Evolutionary conservation across 2,888 invertebrate genomes (phyloP).

Genomic region (Tupiocoris notatus): DNA sequence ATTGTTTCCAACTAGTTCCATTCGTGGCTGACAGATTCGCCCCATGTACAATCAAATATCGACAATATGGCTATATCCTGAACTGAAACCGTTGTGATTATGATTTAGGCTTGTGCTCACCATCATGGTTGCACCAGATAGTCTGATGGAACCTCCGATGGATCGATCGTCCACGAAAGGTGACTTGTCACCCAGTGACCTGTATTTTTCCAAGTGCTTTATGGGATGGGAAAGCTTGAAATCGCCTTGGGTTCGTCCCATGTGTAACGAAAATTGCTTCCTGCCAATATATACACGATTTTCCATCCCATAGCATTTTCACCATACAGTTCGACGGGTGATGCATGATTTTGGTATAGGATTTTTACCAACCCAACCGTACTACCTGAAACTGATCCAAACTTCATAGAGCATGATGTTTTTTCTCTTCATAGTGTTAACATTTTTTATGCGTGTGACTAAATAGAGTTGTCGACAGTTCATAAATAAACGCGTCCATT

Average conservation of each 20-base stretch:
- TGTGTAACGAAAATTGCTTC: conserved; percentile 5
- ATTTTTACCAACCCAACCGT: conserved; percentile 1
- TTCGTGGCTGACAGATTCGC: no score
- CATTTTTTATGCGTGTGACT: not conserved
- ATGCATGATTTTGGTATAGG: conserved; percentile 46
- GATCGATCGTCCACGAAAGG: conserved; percentile 45
- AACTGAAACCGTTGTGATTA: conserved; percentile 34
- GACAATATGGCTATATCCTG: not conserved
- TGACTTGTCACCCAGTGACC: conserved; percentile 46
- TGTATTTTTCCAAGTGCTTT: conserved; percentile 25
- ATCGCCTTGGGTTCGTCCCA: not conserved
- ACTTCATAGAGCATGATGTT: conserved; percentile 36
- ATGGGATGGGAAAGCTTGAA: conserved; percentile 18
- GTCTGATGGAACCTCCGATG: conserved; percentile 46
- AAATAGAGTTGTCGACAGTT: not conserved
- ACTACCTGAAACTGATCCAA: not conserved
- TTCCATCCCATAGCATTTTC: conserved; percentile 26
- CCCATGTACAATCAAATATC: no score
- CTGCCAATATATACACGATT: conserved; percentile 4
- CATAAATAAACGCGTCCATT: not conserved
- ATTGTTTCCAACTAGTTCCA: no score
- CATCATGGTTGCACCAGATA: conserved; percentile 47
- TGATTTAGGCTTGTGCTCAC: conserved; percentile 44
- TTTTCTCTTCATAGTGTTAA: not conserved
- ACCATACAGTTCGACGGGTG: conserved; percentile 43